Evolutionary conservation across 2,888 invertebrate species (phyloP).

Genomic region (Lingula anatina): DNA sequence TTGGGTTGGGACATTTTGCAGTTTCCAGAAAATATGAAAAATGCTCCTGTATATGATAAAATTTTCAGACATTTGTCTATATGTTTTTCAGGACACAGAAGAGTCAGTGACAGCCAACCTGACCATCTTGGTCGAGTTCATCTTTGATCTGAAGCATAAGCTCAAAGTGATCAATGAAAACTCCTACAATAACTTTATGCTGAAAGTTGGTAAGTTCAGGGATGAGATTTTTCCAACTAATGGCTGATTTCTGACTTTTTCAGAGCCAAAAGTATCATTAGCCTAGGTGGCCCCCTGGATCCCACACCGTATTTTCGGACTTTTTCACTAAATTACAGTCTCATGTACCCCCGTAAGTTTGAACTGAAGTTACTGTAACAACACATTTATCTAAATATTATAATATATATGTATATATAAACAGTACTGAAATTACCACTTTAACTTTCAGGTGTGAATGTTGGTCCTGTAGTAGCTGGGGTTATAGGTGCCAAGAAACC

Average conservation of each 20-base stretch:
- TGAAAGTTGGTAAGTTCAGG: constrained; percentile 71
- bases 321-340: no score
- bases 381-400: no score
- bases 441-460: constrained; percentile 78
- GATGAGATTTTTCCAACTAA: no score
- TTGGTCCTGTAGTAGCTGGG: constrained; percentile 88
- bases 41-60: no score
- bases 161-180: constrained; percentile 84
- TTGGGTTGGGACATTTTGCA: no score
- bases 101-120: constrained; percentile 66
- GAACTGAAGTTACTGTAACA: neutral
- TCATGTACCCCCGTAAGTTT: neutral
- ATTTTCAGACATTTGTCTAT: constrained; percentile 48
- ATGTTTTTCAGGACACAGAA: constrained; percentile 58
- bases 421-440: no score
- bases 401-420: no score
- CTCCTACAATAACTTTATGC: constrained; percentile 86
- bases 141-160: constrained; percentile 81
- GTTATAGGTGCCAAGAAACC: constrained; percentile 81
- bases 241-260: no score
- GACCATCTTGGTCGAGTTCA: constrained; percentile 81
- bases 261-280: no score
- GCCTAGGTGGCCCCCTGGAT: no score
- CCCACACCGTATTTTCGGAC: no score
- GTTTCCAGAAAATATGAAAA: no score